These are phyloP conservation scores for Steatocranus sp. DNA, from an alignment of 2,797 vertebrate species.

Conservation along the genomic window DNA sequence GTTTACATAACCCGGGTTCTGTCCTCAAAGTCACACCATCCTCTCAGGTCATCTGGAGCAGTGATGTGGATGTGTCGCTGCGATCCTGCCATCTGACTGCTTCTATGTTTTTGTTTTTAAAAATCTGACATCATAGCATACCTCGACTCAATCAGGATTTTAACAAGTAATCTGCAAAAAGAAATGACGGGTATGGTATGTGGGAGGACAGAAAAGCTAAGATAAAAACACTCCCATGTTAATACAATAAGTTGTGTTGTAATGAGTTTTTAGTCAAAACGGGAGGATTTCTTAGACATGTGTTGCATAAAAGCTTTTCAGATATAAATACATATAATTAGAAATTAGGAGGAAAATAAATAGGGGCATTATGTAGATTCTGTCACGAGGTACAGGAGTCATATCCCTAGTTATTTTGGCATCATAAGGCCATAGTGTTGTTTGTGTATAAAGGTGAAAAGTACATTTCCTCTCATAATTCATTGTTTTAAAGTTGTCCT, in stretches of 20 bases:
- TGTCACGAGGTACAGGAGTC: background rate
- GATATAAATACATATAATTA: rapidly evolving
- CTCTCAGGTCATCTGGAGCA: background rate
- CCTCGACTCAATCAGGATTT: conserved; percentile 31
- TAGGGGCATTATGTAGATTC: rapidly evolving
- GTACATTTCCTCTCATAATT: background rate
- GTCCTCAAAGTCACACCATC: background rate
- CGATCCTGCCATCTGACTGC: background rate
- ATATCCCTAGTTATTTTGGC: background rate
- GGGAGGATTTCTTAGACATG: rapidly evolving
- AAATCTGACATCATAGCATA: background rate
- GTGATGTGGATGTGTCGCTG: background rate
- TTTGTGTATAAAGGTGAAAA: background rate
- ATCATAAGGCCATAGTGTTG: background rate
- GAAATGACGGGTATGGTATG: background rate
- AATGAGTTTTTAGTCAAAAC: background rate
- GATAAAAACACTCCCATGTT: background rate
- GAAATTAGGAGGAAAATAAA: background rate
- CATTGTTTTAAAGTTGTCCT: background rate
- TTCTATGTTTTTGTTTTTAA: background rate
- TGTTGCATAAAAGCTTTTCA: background rate
- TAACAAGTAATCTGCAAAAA: background rate
- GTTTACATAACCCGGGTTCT: background rate
- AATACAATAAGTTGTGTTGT: background rate
- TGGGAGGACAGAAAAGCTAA: background rate